Evolutionary conservation across 2,888 invertebrate genomes (phyloP).

Genomic region (Dryobotodes eremita): DNA sequence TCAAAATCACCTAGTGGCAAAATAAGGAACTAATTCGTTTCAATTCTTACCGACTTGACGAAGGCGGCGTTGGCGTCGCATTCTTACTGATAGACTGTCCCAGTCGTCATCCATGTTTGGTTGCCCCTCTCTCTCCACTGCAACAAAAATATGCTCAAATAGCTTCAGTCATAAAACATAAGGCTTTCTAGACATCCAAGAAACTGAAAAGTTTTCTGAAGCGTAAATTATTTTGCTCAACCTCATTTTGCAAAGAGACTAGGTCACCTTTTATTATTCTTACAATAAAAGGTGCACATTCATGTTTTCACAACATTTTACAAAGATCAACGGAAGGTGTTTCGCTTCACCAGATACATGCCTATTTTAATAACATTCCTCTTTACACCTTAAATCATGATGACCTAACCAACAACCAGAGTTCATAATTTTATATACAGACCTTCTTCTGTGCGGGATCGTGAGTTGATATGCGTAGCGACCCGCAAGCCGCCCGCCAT

Average conservation of each 20-base stretch:
- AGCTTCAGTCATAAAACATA: not conserved
- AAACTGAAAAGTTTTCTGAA: too few species aligned
- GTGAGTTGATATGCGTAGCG: conserved; percentile 95
- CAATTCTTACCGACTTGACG: conserved; percentile 82
- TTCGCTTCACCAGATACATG: conserved; percentile 3
- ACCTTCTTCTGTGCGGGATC: conserved; percentile 95
- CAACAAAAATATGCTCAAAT: conserved; percentile 36
- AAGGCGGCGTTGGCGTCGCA: conserved; percentile 92
- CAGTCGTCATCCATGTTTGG: conserved; percentile 94
- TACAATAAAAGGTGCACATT: not conserved
- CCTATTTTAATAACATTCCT: not conserved
- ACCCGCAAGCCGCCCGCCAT: conserved; percentile 95
- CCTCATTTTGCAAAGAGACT: not conserved
- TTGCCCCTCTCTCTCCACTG: conserved; percentile 91
- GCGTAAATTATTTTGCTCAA: not conserved
- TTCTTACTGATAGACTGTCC: conserved; percentile 95
- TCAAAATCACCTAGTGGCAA: conserved; percentile 50
- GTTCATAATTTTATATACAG: conserved; percentile 49
- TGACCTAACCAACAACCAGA: not conserved
- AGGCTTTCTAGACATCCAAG: not conserved
- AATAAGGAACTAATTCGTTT: conserved; percentile 63
- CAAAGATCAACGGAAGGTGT: conserved; percentile 9
- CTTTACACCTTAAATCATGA: not conserved
- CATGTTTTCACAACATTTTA: not conserved
- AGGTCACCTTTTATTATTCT: not conserved